phyloP scores from a whole-genome alignment of 2,888 invertebrate species.

The Mellilla xanthometata region DNA sequence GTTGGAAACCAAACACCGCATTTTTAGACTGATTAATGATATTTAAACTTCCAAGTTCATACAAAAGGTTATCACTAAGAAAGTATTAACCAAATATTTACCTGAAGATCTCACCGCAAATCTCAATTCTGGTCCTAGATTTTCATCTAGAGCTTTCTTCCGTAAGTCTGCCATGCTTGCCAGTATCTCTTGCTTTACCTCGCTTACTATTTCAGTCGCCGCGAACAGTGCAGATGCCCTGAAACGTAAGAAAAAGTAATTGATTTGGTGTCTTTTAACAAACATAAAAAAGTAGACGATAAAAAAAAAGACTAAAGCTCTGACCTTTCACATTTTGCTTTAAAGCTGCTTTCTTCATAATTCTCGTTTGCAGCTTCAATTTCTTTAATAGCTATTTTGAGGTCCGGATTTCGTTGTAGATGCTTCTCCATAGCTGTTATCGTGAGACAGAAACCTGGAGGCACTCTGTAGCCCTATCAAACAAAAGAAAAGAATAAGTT shows the following conservation, averaged over 20 bases:
- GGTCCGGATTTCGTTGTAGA: slow-evolving; percentile 64
- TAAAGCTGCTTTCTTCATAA: slow-evolving; percentile 69
- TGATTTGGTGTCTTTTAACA: no score
- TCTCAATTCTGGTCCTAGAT: slow-evolving; percentile 53
- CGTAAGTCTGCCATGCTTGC: slow-evolving; percentile 51
- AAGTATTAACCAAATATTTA: slow-evolving; percentile 27
- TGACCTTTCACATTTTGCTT: slow-evolving; percentile 74
- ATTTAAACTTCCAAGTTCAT: no score
- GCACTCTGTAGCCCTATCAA: slow-evolving; percentile 82
- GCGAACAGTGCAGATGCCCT: slow-evolving; percentile 72
- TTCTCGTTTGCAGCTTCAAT: slow-evolving; percentile 79
- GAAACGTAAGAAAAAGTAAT: no score
- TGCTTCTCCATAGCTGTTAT: slow-evolving; percentile 83
- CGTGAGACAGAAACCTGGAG: slow-evolving; percentile 88
- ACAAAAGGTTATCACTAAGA: no score
- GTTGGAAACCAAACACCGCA: no score
- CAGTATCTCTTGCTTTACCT: slow-evolving; percentile 61
- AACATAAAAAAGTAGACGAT: not conserved
- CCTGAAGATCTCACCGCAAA: slow-evolving; percentile 87
- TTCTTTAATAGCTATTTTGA: slow-evolving; percentile 70
- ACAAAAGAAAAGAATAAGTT: not conserved
- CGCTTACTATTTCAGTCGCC: slow-evolving; percentile 55
- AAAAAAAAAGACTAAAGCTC: slow-evolving; percentile 17
- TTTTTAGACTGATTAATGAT: no score
- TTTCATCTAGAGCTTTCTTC: slow-evolving; percentile 45